These are phyloP conservation scores for Lethrus apterus DNA, from an alignment of 1,140 invertebrate genomes.

Conservation along the genomic window DNA sequence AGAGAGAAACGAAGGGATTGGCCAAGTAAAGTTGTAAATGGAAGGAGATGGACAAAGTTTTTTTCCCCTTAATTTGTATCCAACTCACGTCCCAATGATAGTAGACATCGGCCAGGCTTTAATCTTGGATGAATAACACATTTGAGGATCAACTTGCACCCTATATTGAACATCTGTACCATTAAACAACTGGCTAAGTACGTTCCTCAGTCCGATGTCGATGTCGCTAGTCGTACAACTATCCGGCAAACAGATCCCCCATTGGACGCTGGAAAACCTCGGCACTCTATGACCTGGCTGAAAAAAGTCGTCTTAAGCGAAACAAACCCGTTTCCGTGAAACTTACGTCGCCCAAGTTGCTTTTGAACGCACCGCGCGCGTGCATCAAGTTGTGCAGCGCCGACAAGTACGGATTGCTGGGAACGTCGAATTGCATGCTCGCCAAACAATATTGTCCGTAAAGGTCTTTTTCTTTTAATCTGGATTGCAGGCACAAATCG, in stretches of 20 bases:
- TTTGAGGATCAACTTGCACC: constrained; percentile 47
- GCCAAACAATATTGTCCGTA: constrained; percentile 54
- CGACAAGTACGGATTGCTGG: constrained; percentile 37
- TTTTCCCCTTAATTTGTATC: neutral
- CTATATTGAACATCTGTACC: constrained; percentile 45
- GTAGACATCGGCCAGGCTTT: constrained; percentile 38
- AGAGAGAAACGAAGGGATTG: no score
- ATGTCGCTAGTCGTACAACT: constrained; percentile 50
- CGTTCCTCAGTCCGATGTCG: constrained; percentile 42
- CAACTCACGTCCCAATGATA: constrained; percentile 44
- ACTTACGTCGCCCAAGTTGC: constrained; percentile 55
- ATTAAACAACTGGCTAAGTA: constrained; percentile 25
- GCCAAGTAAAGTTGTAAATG: no score
- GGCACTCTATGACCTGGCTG: constrained; percentile 56
- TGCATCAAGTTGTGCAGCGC: constrained; percentile 49
- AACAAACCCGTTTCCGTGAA: neutral
- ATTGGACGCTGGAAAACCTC: constrained; percentile 50
- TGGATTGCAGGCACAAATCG: constrained; percentile 50
- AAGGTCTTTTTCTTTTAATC: constrained; percentile 34
- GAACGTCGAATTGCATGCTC: constrained; percentile 45
- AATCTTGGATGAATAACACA: constrained; percentile 45
- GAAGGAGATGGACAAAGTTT: no score
- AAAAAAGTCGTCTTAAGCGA: constrained; percentile 21
- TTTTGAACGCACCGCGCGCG: constrained; percentile 51
- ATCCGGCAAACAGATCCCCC: constrained; percentile 56